These are phyloP conservation scores for Sitta europaea DNA, from an alignment of 2,113 vertebrate species.

Conservation along the genomic window DNA sequence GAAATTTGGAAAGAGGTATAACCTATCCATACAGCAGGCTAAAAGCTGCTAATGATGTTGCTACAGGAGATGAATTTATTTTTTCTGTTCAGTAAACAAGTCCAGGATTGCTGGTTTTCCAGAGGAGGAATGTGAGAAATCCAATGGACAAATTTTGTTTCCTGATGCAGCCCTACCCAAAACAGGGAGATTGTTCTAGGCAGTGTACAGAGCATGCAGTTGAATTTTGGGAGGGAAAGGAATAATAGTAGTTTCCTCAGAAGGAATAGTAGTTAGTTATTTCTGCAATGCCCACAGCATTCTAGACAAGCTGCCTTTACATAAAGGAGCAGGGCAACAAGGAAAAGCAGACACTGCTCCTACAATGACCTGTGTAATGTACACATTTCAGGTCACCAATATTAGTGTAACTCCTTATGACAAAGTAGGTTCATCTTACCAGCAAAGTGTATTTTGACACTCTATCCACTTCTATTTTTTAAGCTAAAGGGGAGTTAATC, in stretches of 20 bases:
- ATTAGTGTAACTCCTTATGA: not conserved
- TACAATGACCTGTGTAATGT: not conserved
- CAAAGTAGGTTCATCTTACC: not conserved
- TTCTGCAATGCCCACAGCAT: not conserved
- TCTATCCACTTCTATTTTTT: constrained; percentile 25
- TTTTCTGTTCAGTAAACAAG: not conserved
- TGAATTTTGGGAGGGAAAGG: not conserved
- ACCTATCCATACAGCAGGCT: not conserved
- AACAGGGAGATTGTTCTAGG: not conserved
- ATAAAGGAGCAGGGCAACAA: not conserved
- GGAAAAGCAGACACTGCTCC: not conserved
- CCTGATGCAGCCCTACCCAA: not conserved
- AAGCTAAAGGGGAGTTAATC: constrained; percentile 43
- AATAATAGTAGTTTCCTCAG: not conserved
- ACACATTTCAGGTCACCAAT: not conserved
- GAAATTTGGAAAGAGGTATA: not conserved
- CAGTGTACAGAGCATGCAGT: not conserved
- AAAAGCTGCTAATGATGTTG: not conserved
- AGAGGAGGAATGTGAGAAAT: not conserved
- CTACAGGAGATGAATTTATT: not conserved
- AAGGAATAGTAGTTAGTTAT: not conserved
- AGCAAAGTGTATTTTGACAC: constrained; percentile 5
- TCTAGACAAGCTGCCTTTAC: not conserved
- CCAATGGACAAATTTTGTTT: not conserved
- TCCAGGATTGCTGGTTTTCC: not conserved